phyloP scores from a whole-genome alignment of 64 coral and sea anemone species.

The Dendronephthya gigantea region DNA sequence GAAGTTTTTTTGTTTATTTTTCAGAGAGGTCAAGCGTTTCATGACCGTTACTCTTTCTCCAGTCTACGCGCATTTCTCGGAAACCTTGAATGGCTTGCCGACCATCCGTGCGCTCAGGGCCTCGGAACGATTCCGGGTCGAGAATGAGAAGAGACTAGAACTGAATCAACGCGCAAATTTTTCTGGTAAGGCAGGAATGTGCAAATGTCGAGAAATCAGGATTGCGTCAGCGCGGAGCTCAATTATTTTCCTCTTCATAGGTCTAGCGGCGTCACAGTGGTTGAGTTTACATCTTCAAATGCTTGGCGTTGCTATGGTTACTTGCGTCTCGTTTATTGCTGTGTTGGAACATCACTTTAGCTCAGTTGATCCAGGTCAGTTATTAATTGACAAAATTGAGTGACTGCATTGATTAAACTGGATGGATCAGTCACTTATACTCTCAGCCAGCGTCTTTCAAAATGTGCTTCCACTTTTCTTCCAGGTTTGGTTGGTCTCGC shows the following conservation, averaged over 20 bases:
- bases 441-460: not conserved
- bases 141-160: slow-evolving; percentile 65
- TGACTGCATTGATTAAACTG: no score
- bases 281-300: slow-evolving; percentile 72
- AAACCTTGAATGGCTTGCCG: slow-evolving; percentile 62
- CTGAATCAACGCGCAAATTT: slow-evolving; percentile 75
- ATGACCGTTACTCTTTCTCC: slow-evolving; percentile 86
- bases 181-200: slow-evolving; percentile 51
- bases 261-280: slow-evolving; percentile 79
- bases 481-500: slow-evolving; percentile 84
- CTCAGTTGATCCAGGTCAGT: slow-evolving; percentile 80
- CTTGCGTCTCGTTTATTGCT: slow-evolving; percentile 81
- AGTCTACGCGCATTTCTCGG: slow-evolving; percentile 93
- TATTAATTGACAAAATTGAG: not conserved
- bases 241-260: slow-evolving; percentile 9
- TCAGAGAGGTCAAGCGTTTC: slow-evolving; percentile 74
- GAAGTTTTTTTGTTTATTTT: not conserved
- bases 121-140: slow-evolving; percentile 46
- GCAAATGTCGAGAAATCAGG: not conserved
- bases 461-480: not conserved
- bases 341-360: slow-evolving; percentile 91
- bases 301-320: slow-evolving; percentile 88
- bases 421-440: not conserved
- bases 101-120: slow-evolving; percentile 87
- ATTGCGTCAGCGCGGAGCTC: not conserved